These are phyloP conservation scores for Galaxea fascicularis DNA, from an alignment of 92 coral and sea anemone species.

Conservation along the genomic window DNA sequence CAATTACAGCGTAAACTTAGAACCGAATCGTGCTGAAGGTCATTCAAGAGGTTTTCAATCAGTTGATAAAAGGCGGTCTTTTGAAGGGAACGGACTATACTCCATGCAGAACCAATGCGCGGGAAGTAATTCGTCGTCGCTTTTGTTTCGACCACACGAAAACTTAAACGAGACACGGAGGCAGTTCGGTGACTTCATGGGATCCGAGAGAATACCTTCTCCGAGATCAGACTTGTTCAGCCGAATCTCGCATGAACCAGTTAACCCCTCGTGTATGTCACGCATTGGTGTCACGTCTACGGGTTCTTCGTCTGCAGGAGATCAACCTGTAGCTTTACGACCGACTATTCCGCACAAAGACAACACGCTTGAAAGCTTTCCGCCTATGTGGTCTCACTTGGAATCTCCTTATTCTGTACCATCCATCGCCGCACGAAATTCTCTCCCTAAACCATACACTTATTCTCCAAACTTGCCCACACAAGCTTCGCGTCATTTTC, in stretches of 20 bases:
- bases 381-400: constrained; percentile 76
- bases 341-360: constrained; percentile 12
- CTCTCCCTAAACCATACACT: constrained; percentile 73
- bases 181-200: not conserved
- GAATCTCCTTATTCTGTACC: constrained; percentile 47
- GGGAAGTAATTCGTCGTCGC: not conserved
- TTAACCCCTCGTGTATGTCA: constrained; percentile 9
- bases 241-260: constrained; percentile 26
- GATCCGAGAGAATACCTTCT: constrained; percentile 35
- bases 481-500: not conserved
- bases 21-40: not conserved
- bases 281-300: constrained; percentile 1
- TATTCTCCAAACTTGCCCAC: constrained; percentile 46
- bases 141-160: not conserved
- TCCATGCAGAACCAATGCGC: constrained; percentile 12
- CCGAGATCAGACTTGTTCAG: constrained; percentile 49
- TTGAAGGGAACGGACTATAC: not conserved
- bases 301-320: not conserved
- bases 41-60: constrained; percentile 19
- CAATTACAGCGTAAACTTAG: not conserved
- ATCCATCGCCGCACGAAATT: not conserved
- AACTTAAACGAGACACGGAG: not conserved
- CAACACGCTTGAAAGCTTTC: constrained; percentile 8
- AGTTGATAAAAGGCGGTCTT: not conserved
- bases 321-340: not conserved